These are phyloP conservation scores for Drosophila repleta DNA, from an alignment of 1,140 invertebrate species.

Conservation along the genomic window DNA sequence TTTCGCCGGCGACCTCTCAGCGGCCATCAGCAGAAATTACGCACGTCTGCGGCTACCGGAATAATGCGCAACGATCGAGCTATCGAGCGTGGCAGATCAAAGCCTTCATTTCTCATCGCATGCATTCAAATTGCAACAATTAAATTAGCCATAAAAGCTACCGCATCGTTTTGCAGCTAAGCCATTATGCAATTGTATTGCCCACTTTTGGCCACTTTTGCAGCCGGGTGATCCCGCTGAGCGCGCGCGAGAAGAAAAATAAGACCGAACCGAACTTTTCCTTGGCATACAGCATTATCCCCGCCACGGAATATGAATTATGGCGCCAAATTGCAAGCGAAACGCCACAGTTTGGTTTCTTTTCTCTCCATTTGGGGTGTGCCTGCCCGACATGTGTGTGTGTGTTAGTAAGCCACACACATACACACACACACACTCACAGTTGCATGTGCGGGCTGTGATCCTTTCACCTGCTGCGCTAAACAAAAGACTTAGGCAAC, in stretches of 20 bases:
- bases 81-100: slow-evolving; percentile 21
- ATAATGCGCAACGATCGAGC: slow-evolving; percentile 23
- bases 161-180: slow-evolving; percentile 55
- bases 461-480: slow-evolving; percentile 68
- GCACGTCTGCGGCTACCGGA: not conserved
- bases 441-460: not conserved
- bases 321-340: slow-evolving; percentile 51
- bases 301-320: slow-evolving; percentile 59
- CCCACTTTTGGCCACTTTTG: slow-evolving; percentile 17
- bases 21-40: slow-evolving; percentile 10
- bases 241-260: not conserved
- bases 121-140: slow-evolving; percentile 71
- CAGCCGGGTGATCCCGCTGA: slow-evolving; percentile 16
- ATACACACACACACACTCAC: slow-evolving; percentile 4
- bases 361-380: slow-evolving; percentile 50
- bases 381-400: slow-evolving; percentile 30
- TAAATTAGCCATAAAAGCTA: slow-evolving; percentile 55
- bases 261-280: slow-evolving; percentile 25
- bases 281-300: slow-evolving; percentile 19
- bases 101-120: slow-evolving; percentile 38
- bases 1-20: not conserved
- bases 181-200: slow-evolving; percentile 54
- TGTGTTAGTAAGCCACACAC: slow-evolving; percentile 27
- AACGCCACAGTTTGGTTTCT: slow-evolving; percentile 23
- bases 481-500: slow-evolving; percentile 81